Evolutionary conservation across 2,797 vertebrate species (phyloP).

Genomic region (Gymnothorax javanicus): DNA sequence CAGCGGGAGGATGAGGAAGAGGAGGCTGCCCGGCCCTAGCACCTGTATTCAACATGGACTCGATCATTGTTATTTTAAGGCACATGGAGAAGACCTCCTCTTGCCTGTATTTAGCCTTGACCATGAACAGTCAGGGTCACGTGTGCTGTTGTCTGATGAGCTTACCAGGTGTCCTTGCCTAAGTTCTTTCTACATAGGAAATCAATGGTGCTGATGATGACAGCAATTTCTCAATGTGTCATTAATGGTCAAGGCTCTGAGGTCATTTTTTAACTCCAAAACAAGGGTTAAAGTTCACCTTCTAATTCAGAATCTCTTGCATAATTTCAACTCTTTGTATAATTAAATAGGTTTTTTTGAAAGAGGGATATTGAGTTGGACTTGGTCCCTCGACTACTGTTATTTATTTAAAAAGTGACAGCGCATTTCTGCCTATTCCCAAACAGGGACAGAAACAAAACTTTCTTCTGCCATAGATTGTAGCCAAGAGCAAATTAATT

Average conservation of each 20-base stretch:
- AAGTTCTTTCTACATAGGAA: background rate
- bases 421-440: conserved; percentile 37
- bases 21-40: conserved; percentile 47
- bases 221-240: background rate
- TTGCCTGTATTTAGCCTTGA: conserved; percentile 35
- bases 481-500: conserved; percentile 37
- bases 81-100: conserved; percentile 48
- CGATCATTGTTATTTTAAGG: conserved; percentile 40
- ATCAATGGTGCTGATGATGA: background rate
- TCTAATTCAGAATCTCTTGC: background rate
- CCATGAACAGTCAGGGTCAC: conserved; percentile 43
- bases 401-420: conserved; percentile 52
- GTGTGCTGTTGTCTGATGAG: conserved; percentile 27
- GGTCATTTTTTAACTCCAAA: background rate
- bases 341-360: conserved; percentile 33
- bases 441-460: conserved; percentile 37
- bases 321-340: background rate
- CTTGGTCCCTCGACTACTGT: conserved; percentile 37
- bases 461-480: conserved; percentile 36
- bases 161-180: background rate
- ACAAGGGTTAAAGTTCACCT: background rate
- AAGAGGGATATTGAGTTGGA: conserved; percentile 26
- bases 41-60: background rate
- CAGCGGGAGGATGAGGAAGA: conserved; percentile 81
- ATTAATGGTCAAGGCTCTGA: conserved; percentile 4